A percentile compares a stretch with the other conserved stretches of the same genome.
phyloP scores from a whole-genome alignment of 2,113 vertebrate species.

The Terrapene triunguis region DNA sequence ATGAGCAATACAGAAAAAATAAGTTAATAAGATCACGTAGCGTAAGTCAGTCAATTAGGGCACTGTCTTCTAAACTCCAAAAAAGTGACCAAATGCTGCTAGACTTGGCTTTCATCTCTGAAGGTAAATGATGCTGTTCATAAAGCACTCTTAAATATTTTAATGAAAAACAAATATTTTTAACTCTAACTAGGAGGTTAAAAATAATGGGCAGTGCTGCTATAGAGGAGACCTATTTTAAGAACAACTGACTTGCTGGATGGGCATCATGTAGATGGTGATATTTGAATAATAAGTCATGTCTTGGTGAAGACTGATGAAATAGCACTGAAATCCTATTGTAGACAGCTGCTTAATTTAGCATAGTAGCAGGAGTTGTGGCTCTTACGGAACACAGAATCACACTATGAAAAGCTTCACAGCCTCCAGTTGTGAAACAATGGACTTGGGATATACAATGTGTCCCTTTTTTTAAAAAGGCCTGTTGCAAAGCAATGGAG shows the following conservation, averaged over 20 bases:
- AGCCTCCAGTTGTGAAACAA: not conserved
- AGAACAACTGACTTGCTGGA: not conserved
- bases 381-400: not conserved
- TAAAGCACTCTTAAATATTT: not conserved
- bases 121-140: not conserved
- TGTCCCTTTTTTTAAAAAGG: not conserved
- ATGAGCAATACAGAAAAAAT: not conserved
- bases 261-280: not conserved
- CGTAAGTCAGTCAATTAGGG: not conserved
- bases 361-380: not conserved
- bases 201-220: not conserved
- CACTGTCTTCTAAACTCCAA: too few relatives aligned
- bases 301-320: not conserved
- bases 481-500: not conserved
- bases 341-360: not conserved
- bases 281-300: not conserved
- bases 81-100: not conserved
- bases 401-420: not conserved
- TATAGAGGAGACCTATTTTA: not conserved
- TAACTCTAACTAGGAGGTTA: not conserved
- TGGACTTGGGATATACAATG: not conserved
- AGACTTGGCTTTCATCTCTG: not conserved
- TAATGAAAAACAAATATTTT: too few relatives aligned
- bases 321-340: not conserved
- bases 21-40: not conserved